These are phyloP conservation scores for Boulengeromyrus knoepffleri DNA, from an alignment of 2,113 vertebrate species.

Conservation along the genomic window DNA sequence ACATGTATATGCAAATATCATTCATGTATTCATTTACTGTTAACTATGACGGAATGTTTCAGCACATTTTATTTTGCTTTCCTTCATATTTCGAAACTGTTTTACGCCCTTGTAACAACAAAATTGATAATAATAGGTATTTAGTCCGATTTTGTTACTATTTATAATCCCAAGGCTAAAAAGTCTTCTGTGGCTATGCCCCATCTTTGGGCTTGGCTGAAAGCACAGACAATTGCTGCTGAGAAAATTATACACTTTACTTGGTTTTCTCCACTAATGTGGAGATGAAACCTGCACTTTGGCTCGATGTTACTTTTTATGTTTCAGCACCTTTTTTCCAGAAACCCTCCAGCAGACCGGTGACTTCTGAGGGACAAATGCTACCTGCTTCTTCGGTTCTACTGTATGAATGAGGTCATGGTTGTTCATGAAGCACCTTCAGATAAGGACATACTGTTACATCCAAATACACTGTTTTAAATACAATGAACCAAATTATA, in stretches of 20 bases:
- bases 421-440: background rate
- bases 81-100: too few species aligned
- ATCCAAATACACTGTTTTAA: background rate
- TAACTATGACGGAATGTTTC: background rate
- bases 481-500: background rate
- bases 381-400: background rate
- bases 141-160: background rate
- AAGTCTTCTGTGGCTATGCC: background rate
- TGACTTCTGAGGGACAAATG: background rate
- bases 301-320: background rate
- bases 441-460: background rate
- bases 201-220: background rate
- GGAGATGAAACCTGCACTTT: background rate
- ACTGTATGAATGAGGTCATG: background rate
- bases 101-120: background rate
- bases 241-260: slow-evolving; percentile 7
- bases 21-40: background rate
- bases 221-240: background rate
- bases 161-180: background rate
- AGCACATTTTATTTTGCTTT: background rate
- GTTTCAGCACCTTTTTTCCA: slow-evolving; percentile 11
- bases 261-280: slow-evolving; percentile 1
- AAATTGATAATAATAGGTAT: background rate
- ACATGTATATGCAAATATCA: background rate
- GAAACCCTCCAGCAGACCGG: background rate